These are phyloP conservation scores for Bibio marci DNA, from an alignment of 2,888 invertebrate species.

Conservation along the genomic window DNA sequence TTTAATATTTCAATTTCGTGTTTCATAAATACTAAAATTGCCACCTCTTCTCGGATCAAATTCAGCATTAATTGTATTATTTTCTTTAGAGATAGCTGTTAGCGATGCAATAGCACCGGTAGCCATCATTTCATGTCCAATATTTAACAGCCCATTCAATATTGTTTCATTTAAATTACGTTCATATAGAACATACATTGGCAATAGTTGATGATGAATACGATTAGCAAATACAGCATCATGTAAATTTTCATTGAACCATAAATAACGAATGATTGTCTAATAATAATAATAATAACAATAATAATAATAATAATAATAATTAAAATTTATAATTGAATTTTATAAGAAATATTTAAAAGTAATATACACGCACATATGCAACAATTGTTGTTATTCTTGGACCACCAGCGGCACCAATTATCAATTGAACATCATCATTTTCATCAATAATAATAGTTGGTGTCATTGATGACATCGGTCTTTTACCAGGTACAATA, in stretches of 20 bases:
- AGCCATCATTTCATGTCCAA: constrained; percentile 1
- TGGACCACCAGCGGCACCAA: constrained; percentile 72
- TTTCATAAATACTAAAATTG: constrained; percentile 4
- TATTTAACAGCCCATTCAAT: not conserved
- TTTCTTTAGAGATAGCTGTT: constrained; percentile 3
- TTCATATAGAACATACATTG: constrained; percentile 55
- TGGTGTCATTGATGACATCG: constrained; percentile 75
- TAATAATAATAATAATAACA: constrained; percentile 19
- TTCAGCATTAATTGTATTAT: not conserved
- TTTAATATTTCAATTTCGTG: no score
- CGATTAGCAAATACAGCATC: constrained; percentile 52
- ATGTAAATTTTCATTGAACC: constrained; percentile 44
- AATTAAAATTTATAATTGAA: no score
- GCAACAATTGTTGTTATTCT: constrained; percentile 61
- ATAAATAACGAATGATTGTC: constrained; percentile 47
- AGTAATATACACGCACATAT: constrained; percentile 27
- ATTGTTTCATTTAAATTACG: constrained; percentile 17
- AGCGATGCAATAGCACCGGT: constrained; percentile 5
- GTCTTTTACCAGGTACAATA: constrained; percentile 56
- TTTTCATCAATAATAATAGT: constrained; percentile 45
- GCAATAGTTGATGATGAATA: constrained; percentile 75
- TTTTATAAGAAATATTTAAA: not conserved
- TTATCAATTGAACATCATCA: constrained; percentile 47
- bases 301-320: not conserved
- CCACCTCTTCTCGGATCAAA: constrained; percentile 3